phyloP scores from a whole-genome alignment of 2,113 vertebrate genomes.

The Catharus minimus region DNA sequence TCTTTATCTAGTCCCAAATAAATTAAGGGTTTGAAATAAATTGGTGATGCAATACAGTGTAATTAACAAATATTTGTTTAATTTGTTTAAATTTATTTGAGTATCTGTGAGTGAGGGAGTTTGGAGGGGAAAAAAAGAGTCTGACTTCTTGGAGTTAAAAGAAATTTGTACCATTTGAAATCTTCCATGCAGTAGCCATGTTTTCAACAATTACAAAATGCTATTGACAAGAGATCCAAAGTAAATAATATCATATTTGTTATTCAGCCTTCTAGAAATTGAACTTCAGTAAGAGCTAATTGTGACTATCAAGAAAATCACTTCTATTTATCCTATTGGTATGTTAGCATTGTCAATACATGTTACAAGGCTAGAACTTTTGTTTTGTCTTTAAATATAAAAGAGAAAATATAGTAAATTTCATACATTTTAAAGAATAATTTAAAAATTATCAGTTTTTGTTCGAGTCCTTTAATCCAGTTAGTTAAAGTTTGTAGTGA shows the following conservation, averaged over 20 bases:
- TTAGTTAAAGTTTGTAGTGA: neutral
- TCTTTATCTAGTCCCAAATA: neutral
- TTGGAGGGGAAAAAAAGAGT: neutral
- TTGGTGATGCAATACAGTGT: neutral
- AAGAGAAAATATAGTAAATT: neutral
- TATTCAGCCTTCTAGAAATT: neutral
- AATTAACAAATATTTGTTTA: neutral
- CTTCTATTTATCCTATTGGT: neutral
- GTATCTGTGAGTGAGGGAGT: accelerated
- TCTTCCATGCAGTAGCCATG: neutral
- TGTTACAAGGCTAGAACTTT: neutral
- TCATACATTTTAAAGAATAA: neutral
- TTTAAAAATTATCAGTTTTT: neutral
- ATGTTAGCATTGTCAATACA: neutral
- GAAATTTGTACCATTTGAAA: neutral
- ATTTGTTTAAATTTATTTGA: neutral
- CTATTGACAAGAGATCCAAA: neutral
- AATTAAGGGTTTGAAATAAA: neutral
- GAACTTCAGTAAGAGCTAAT: neutral
- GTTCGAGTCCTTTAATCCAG: neutral
- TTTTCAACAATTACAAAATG: accelerated
- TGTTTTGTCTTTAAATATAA: neutral
- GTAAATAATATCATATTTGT: neutral
- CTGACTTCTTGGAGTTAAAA: neutral
- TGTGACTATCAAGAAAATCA: neutral